Evolutionary conservation across 2,888 invertebrate genomes (phyloP).

Genomic region (Luffia ferchaultella): DNA sequence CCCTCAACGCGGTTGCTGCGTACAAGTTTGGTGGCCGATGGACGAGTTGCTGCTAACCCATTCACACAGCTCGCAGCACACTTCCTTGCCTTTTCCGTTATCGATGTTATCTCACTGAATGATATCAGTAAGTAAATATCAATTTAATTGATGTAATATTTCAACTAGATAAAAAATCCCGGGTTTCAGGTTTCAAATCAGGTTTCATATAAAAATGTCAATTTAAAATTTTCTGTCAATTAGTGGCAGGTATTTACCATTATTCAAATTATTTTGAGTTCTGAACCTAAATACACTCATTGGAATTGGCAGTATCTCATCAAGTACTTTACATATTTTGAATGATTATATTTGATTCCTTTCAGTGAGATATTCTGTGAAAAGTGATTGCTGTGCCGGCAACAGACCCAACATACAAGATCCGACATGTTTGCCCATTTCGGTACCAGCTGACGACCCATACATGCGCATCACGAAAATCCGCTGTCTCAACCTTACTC

Average conservation of each 20-base stretch:
- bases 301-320: background rate
- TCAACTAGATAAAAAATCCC: no score
- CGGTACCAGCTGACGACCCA: conserved; percentile 9
- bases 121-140: conserved; percentile 2
- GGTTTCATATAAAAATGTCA: no score
- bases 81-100: conserved; percentile 12
- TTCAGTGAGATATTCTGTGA: conserved; percentile 1
- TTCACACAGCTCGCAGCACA: conserved; percentile 23
- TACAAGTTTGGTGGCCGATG: conserved; percentile 24
- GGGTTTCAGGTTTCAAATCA: no score
- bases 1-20: conserved; percentile 25
- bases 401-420: conserved; percentile 21
- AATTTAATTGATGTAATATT: no score
- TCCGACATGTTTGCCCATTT: conserved; percentile 18
- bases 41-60: conserved; percentile 19
- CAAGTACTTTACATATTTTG: background rate
- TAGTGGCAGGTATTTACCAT: no score
- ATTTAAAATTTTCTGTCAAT: no score
- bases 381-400: conserved; percentile 14
- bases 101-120: conserved; percentile 21
- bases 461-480: background rate
- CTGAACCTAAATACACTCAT: background rate
- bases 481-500: conserved; percentile 6
- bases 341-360: background rate
- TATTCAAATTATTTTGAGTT: background rate